Evolutionary conservation across 1,140 invertebrate species (phyloP).

Genomic region (Battus philenor): DNA sequence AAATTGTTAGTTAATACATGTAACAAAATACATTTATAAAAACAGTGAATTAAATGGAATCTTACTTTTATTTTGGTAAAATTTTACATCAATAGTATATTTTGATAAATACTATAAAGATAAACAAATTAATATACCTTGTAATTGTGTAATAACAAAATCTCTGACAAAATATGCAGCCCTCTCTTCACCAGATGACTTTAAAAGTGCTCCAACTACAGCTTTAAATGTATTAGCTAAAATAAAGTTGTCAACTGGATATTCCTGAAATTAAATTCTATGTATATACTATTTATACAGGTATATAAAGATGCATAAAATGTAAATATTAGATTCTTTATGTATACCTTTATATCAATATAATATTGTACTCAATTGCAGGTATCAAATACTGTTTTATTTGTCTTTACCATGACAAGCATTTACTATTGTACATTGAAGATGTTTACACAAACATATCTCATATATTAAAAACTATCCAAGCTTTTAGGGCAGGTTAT

Average conservation of each 20-base stretch:
- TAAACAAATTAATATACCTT: constrained; percentile 74
- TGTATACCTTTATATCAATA: no score
- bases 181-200: constrained; percentile 77
- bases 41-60: background rate
- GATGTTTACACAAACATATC: no score
- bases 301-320: background rate
- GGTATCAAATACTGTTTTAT: no score
- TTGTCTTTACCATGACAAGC: no score
- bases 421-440: no score
- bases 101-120: no score
- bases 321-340: constrained; percentile 3
- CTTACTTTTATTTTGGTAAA: no score
- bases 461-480: no score
- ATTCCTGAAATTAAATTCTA: constrained; percentile 78
- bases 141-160: constrained; percentile 88
- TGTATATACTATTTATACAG: constrained; percentile 7
- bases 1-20: background rate
- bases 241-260: constrained; percentile 82
- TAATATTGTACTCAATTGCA: no score
- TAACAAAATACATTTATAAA: background rate
- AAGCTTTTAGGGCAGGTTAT: no score
- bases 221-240: constrained; percentile 88
- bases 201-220: constrained; percentile 86
- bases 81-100: no score
- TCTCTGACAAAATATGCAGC: constrained; percentile 89